Evolutionary conservation across 1,140 invertebrate genomes (phyloP).

Genomic region (Caligus rogercresseyi): DNA sequence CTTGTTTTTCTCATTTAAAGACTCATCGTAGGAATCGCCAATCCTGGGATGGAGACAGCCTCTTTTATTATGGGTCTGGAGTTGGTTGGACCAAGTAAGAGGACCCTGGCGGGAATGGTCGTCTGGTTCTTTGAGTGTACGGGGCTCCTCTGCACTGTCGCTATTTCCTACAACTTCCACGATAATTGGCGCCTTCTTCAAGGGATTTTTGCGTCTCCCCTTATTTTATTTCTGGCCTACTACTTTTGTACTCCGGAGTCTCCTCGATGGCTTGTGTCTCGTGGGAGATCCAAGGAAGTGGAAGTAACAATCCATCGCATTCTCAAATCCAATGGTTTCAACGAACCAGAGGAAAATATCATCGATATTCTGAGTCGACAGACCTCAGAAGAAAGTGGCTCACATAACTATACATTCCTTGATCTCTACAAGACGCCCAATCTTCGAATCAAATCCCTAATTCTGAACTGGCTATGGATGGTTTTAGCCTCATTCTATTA

Average conservation of each 20-base stretch:
- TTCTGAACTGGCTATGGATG: slow-evolving; percentile 57
- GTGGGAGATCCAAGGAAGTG: slow-evolving; percentile 21
- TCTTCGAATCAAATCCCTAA: slow-evolving; percentile 45
- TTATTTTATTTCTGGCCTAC: slow-evolving; percentile 15
- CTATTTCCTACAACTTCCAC: slow-evolving; percentile 13
- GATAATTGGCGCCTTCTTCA: slow-evolving; percentile 14
- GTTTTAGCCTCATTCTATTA: slow-evolving; percentile 57
- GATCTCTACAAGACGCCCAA: slow-evolving; percentile 51
- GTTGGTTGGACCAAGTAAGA: slow-evolving; percentile 21
- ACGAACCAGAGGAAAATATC: slow-evolving; percentile 35
- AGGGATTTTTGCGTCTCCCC: background rate
- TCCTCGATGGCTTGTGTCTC: slow-evolving; percentile 22
- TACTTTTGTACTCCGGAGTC: slow-evolving; percentile 24
- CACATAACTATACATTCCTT: slow-evolving; percentile 31
- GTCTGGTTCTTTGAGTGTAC: slow-evolving; percentile 2
- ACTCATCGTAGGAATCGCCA: slow-evolving; percentile 48
- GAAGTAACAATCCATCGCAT: slow-evolving; percentile 26
- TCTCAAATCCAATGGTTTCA: slow-evolving; percentile 24
- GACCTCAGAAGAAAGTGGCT: slow-evolving; percentile 13
- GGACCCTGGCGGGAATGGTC: slow-evolving; percentile 21
- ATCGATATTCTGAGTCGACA: slow-evolving; percentile 25
- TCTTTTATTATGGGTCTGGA: slow-evolving; percentile 48
- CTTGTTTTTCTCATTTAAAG: slow-evolving; percentile 47
- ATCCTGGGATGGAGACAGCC: slow-evolving; percentile 55
- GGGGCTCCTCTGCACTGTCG: slow-evolving; percentile 10